Evolutionary conservation across 2,888 invertebrate genomes (phyloP).

Genomic region (Trileptium ribeirensis): DNA sequence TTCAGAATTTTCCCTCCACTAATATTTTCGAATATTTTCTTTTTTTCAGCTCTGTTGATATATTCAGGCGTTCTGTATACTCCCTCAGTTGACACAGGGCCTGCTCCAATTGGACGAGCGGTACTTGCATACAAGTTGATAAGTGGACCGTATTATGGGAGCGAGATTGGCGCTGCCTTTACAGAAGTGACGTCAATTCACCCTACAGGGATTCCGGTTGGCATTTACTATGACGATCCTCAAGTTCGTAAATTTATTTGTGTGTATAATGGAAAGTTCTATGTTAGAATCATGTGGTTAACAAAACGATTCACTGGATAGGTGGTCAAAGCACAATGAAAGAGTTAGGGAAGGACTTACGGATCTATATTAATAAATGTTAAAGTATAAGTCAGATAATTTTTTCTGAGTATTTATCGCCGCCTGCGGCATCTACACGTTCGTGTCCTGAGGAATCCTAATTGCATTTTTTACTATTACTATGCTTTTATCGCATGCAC

Average conservation of each 20-base stretch:
- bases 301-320: too few species aligned
- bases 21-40: neutral
- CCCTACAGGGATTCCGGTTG: constrained; percentile 51
- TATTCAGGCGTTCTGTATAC: neutral
- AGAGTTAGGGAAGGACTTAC: too few species aligned
- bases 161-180: constrained; percentile 51
- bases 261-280: too few species aligned
- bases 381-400: too few species aligned
- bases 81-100: neutral
- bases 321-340: too few species aligned
- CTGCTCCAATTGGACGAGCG: neutral
- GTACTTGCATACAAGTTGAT: constrained; percentile 31
- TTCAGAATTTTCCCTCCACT: neutral
- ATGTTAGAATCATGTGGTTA: too few species aligned
- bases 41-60: neutral
- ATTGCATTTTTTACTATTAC: too few species aligned
- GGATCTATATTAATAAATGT: too few species aligned
- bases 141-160: constrained; percentile 52
- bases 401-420: too few species aligned
- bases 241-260: constrained; percentile 30
- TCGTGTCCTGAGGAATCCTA: too few species aligned
- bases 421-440: too few species aligned
- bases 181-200: constrained; percentile 52
- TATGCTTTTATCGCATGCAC: too few species aligned
- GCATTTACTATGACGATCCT: constrained; percentile 56